Conservation (phyloP, 1,140 invertebrate species). For the Lasioglossum albipes region DNA sequence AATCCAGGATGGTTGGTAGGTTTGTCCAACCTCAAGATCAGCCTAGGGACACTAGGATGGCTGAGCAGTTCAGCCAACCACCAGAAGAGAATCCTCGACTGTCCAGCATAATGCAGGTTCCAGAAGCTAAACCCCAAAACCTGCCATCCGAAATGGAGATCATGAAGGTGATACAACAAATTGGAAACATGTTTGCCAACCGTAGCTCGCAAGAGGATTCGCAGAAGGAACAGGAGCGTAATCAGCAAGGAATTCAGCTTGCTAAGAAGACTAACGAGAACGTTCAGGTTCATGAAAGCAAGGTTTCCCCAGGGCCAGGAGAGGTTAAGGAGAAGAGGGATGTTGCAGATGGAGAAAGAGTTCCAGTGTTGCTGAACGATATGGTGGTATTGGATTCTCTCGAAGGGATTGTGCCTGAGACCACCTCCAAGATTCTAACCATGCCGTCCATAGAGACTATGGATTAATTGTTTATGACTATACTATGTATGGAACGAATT, state of each 20-base stretch:
- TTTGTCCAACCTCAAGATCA: background rate
- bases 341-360: too few relatives aligned
- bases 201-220: background rate
- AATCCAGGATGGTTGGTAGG: background rate
- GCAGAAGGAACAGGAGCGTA: background rate
- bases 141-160: background rate
- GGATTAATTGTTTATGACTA: too few relatives aligned
- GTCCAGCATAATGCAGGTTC: background rate
- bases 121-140: conserved; percentile 1
- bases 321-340: conserved; percentile 2
- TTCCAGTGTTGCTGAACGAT: background rate
- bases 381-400: background rate
- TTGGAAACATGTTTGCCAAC: background rate
- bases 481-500: background rate
- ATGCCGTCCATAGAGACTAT: background rate
- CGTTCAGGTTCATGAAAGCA: background rate
- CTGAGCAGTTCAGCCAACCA: background rate
- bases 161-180: background rate
- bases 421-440: background rate
- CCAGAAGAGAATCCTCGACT: background rate
- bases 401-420: background rate
- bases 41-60: background rate
- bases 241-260: background rate
- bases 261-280: background rate
- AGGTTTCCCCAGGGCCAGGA: background rate